A percentile compares a stretch with the other conserved stretches of the same genome.
Evolutionary conservation across 2,113 vertebrate genomes (phyloP).

Genomic region (Anthoscopus minutus): DNA sequence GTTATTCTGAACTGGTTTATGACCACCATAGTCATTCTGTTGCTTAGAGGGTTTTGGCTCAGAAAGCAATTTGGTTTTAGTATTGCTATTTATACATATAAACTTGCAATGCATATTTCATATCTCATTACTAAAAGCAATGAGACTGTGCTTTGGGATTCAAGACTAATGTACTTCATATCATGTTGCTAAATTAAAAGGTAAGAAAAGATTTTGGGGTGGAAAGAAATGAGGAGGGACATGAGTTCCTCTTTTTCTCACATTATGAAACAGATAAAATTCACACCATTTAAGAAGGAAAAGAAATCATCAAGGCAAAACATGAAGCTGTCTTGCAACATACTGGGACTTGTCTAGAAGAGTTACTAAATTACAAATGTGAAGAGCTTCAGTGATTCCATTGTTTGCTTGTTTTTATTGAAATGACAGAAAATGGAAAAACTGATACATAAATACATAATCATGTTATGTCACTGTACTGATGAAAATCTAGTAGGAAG

Average conservation of each 20-base stretch:
- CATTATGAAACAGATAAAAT: constrained; percentile 1
- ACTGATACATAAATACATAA: neutral
- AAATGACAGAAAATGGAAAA: neutral
- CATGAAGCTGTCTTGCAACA: neutral
- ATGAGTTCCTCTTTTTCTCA: neutral
- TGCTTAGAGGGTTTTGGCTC: neutral
- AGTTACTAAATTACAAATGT: neutral
- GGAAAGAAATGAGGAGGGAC: neutral
- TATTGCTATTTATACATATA: neutral
- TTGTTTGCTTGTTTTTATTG: neutral
- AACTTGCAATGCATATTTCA: neutral
- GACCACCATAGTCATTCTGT: neutral
- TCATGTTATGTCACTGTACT: neutral
- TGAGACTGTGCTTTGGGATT: neutral
- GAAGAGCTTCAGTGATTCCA: neutral
- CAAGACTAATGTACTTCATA: neutral
- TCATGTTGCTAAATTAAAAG: neutral
- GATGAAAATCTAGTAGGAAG: neutral
- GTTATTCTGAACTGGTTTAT: neutral
- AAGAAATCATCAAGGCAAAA: neutral
- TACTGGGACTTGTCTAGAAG: constrained; percentile 27
- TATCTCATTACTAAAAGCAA: neutral
- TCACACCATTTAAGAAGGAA: neutral
- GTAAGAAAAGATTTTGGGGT: neutral
- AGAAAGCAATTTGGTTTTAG: neutral